phyloP scores from a whole-genome alignment of 1,140 invertebrate species.

The Bombus fervidus region DNA sequence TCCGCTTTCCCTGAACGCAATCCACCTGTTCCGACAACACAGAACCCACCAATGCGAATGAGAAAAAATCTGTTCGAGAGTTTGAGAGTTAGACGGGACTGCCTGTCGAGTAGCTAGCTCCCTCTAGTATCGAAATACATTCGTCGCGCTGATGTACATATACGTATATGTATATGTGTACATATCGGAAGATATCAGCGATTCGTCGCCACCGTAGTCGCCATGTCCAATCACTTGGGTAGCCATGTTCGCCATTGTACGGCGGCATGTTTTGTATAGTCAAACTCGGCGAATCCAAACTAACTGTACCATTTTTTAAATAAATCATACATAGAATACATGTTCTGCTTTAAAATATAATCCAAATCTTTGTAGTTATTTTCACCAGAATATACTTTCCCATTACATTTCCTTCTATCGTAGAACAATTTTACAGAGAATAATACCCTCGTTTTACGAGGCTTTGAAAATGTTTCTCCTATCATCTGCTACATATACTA shows the following conservation, averaged over 20 bases:
- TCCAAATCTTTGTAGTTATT: neutral
- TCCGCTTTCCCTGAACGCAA: constrained; percentile 64
- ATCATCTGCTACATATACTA: neutral
- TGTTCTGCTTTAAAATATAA: neutral
- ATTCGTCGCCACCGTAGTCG: neutral
- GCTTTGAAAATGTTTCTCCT: neutral
- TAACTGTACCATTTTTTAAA: neutral
- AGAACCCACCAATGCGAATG: constrained; percentile 65
- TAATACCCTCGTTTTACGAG: neutral
- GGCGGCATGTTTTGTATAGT: constrained; percentile 24
- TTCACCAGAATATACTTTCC: neutral
- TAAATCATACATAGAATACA: neutral
- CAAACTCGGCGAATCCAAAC: neutral
- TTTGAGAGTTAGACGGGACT: constrained; percentile 53
- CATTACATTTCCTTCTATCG: too few relatives aligned
- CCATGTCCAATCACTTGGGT: neutral
- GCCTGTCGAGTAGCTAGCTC: constrained; percentile 5
- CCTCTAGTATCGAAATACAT: constrained; percentile 13
- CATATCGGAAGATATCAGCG: too few relatives aligned
- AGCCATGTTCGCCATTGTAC: constrained; percentile 1
- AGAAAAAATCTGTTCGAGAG: constrained; percentile 59
- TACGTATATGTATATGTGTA: too few relatives aligned
- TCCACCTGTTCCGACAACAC: constrained; percentile 67
- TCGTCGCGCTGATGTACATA: neutral
- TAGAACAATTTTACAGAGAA: neutral